phyloP scores from a whole-genome alignment of 2,888 invertebrate species.

The Smittia aterrima region DNA sequence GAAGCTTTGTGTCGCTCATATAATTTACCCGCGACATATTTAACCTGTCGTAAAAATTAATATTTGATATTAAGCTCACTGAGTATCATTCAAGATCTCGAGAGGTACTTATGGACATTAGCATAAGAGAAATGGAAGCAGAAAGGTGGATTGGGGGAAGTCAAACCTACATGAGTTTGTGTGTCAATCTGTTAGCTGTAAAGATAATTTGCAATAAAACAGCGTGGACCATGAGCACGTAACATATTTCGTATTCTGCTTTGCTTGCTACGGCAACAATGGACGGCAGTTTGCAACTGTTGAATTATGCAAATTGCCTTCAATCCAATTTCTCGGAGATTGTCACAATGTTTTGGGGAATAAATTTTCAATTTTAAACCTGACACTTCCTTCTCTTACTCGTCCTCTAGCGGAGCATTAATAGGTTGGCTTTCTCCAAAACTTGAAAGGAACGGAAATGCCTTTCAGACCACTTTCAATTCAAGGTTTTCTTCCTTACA shows the following conservation, averaged over 20 bases:
- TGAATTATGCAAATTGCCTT: constrained; percentile 2
- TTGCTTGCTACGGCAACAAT: no score
- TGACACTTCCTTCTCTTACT: not conserved
- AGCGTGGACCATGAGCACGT: not conserved
- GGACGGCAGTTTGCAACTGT: no score
- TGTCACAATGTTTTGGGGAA: not conserved
- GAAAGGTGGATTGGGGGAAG: not conserved
- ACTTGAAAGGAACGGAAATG: constrained; percentile 23
- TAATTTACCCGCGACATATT: not conserved
- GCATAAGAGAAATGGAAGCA: not conserved
- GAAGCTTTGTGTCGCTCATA: no score
- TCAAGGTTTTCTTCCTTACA: not conserved
- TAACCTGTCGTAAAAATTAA: constrained; percentile 21
- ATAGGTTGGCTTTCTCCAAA: constrained; percentile 44
- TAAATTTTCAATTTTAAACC: not conserved
- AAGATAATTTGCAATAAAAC: constrained; percentile 26
- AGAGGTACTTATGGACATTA: constrained; percentile 10
- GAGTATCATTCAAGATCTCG: not conserved
- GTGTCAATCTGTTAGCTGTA: constrained; percentile 33
- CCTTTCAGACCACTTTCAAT: constrained; percentile 17
- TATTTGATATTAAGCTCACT: not conserved
- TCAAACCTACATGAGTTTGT: constrained; percentile 18
- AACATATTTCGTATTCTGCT: not conserved
- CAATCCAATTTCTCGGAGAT: not conserved
- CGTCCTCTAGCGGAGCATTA: constrained; percentile 43